phyloP scores from a whole-genome alignment of 2,888 invertebrate genomes.

The Epinotia brunnichana region DNA sequence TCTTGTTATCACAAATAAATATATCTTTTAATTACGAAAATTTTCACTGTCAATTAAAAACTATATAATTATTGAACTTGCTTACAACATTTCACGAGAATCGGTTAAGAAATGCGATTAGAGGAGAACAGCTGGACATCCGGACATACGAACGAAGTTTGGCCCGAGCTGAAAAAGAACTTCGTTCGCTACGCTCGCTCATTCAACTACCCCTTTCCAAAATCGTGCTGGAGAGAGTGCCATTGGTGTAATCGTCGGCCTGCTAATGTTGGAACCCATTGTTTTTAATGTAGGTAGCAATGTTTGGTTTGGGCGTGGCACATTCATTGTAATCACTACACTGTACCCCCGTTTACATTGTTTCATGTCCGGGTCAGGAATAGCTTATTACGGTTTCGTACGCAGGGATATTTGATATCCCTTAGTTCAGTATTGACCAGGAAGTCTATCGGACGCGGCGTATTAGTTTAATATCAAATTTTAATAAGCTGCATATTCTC shows the following conservation, averaged over 20 bases:
- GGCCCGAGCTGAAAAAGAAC: too few relatives aligned
- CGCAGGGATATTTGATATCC: slow-evolving; percentile 25
- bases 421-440: slow-evolving; percentile 8
- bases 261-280: slow-evolving; percentile 65
- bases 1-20: too few relatives aligned
- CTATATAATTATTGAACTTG: too few relatives aligned
- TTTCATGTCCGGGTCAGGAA: slow-evolving; percentile 23
- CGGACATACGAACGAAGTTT: too few relatives aligned
- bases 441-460: neutral
- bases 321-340: slow-evolving; percentile 61
- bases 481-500: too few relatives aligned
- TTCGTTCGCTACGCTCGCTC: too few relatives aligned
- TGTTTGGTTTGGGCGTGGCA: slow-evolving; percentile 63
- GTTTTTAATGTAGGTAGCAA: slow-evolving; percentile 68
- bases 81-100: too few relatives aligned
- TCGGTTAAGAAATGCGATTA: too few relatives aligned
- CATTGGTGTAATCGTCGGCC: slow-evolving; percentile 52
- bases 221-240: neutral
- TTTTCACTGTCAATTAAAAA: too few relatives aligned
- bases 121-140: too few relatives aligned
- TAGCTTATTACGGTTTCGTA: slow-evolving; percentile 21
- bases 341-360: slow-evolving; percentile 50
- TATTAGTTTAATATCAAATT: neutral
- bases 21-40: too few relatives aligned
- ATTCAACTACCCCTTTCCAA: too few relatives aligned